Evolutionary conservation across 2,797 vertebrate species (phyloP), one percentile per base, ranked within the genome.

Genomic region (Gymnothorax reevesii): DNA sequence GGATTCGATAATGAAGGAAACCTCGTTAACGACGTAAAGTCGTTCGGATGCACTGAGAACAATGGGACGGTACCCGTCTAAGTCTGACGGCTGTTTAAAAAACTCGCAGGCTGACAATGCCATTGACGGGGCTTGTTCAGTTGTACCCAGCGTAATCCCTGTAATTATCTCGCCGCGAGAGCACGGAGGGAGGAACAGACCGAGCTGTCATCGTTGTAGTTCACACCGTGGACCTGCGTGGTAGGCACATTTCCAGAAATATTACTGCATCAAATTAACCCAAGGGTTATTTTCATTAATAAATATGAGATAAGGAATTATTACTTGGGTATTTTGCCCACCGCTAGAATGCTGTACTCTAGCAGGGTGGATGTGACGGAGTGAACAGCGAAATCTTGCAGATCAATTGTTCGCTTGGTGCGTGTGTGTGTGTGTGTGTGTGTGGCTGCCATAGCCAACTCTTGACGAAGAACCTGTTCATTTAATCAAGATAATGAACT

Each of bases 151-250:
- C 86, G 88, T 92, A 91, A 94, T 94, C 91, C 93, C 86, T 55
- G 89, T 94, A 94, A 95, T 95, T 93, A 94, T 93, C 89, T 69
- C 90, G 88, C 90, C 89, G 92, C 92, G 92, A 93, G 91, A 89
- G 75, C 27, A 52, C 13, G 7, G 54, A 33, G 59, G 59, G 55
- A 83, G 59, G 79, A 80, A 85, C 87, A 85, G 52, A 86, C 88
- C 87, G 86, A 87, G 86, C 88, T 79, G 86, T 88, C 89, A 62
- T 85, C 87, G 66, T 66, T 85, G 86, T 80, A 85, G 57, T 87
- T 89, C 84, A 82, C 71, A 69, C 80, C 52, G 25, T 77, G 86
- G 82, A 86, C 71, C 60, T 62, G 73, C 88, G 87, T 88, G 73
- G 54, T 3, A 17, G 64, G 57, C 85, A 55, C 87, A 86, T 88